phyloP scores from a whole-genome alignment of 2,113 vertebrate species.

The Pristiophorus japonicus region DNA sequence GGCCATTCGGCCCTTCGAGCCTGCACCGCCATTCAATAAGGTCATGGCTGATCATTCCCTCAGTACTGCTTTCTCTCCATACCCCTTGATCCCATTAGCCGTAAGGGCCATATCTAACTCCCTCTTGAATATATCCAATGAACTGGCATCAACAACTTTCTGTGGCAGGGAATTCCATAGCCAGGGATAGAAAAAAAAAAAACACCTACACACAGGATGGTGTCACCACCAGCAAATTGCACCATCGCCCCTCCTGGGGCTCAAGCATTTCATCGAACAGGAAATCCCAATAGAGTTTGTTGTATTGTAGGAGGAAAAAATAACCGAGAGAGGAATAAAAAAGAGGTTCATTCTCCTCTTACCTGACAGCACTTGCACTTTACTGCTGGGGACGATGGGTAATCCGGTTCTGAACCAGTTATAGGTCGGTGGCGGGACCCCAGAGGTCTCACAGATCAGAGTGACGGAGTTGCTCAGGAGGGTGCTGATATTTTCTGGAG shows the following conservation, averaged over 20 bases:
- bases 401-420: slow-evolving; percentile 52
- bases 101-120: no score
- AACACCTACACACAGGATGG: no score
- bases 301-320: not conserved
- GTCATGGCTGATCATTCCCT: no score
- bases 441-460: slow-evolving; percentile 53
- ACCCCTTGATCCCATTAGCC: no score
- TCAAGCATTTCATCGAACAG: not conserved
- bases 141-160: no score
- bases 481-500: slow-evolving; percentile 39
- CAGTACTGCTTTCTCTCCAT: no score
- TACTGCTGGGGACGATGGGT: slow-evolving; percentile 13
- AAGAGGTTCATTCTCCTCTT: not conserved
- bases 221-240: no score
- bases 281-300: not conserved
- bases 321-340: not conserved
- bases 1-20: no score
- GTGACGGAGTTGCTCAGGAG: slow-evolving; percentile 50
- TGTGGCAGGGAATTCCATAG: no score
- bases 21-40: no score
- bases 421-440: slow-evolving; percentile 49
- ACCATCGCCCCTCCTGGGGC: not conserved
- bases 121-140: no score
- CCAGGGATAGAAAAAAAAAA: no score
- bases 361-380: not conserved